Evolutionary conservation across 2,113 vertebrate genomes (phyloP).

Genomic region (Paratilapia polleni): DNA sequence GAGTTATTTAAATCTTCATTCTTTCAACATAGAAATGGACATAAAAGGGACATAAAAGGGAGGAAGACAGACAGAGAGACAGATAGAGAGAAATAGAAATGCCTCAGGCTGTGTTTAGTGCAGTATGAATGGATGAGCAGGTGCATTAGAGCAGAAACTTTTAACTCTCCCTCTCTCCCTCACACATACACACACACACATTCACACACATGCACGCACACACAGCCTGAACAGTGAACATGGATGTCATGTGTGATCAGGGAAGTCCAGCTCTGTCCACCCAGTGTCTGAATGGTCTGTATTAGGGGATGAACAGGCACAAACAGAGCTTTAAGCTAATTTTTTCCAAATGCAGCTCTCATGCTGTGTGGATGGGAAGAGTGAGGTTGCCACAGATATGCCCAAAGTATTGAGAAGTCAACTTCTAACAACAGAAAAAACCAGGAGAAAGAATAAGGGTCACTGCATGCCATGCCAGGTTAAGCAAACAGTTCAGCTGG

Average conservation of each 20-base stretch:
- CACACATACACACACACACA: neutral
- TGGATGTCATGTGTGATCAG: neutral
- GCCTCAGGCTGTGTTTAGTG: conserved; percentile 80
- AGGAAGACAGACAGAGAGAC: conserved; percentile 17
- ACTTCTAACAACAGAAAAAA: neutral
- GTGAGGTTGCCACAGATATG: neutral
- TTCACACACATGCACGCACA: neutral
- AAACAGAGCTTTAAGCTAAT: no score
- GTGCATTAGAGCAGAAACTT: conserved; percentile 77
- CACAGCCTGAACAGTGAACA: neutral
- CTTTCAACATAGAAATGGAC: conserved; percentile 30
- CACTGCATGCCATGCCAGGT: no score
- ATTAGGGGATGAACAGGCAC: neutral
- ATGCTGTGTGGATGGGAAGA: neutral
- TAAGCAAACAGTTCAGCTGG: neutral
- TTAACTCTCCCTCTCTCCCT: conserved; percentile 25
- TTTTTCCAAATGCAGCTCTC: neutral
- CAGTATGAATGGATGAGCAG: conserved; percentile 83
- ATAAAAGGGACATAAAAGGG: conserved; percentile 15
- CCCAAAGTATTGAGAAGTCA: neutral
- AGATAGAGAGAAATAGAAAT: conserved; percentile 42
- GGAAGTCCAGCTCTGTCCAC: neutral
- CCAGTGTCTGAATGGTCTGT: neutral
- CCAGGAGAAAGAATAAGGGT: neutral
- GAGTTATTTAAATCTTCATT: conserved; percentile 51